phyloP scores from a whole-genome alignment of 2,888 invertebrate species.

The Electrophaes corylata region DNA sequence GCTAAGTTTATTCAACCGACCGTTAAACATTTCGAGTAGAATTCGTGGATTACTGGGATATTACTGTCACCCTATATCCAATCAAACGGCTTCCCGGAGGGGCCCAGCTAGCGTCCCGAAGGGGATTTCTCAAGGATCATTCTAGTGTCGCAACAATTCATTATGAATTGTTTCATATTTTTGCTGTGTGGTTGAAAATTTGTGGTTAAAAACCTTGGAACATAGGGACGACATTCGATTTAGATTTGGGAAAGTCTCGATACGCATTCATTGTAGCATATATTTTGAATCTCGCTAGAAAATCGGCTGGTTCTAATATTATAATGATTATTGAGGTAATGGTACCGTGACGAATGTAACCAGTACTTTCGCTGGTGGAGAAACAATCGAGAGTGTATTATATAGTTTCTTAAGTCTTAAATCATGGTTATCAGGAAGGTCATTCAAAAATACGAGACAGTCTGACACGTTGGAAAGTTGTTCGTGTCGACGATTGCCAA shows the following conservation, averaged over 20 bases:
- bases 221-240: not conserved
- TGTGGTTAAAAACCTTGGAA: not conserved
- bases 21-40: not conserved
- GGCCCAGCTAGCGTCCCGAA: not conserved
- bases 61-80: not conserved
- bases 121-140: not conserved
- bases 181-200: not conserved
- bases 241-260: not conserved
- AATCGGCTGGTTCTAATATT: not conserved
- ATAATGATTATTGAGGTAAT: not conserved
- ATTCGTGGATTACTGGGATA: not conserved
- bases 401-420: not conserved
- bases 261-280: not conserved
- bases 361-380: not conserved
- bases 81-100: not conserved
- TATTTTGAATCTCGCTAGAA: not conserved
- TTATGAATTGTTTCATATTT: not conserved
- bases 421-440: not conserved
- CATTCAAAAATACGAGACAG: not conserved
- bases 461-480: slow-evolving; percentile 45
- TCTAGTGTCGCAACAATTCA: not conserved
- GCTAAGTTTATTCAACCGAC: not conserved
- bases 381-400: too few species aligned
- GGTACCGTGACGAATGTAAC: not conserved
- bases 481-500: slow-evolving; percentile 40